These are phyloP conservation scores for Archocentrus centrarchus DNA, from an alignment of 2,113 vertebrate species.

Conservation along the genomic window DNA sequence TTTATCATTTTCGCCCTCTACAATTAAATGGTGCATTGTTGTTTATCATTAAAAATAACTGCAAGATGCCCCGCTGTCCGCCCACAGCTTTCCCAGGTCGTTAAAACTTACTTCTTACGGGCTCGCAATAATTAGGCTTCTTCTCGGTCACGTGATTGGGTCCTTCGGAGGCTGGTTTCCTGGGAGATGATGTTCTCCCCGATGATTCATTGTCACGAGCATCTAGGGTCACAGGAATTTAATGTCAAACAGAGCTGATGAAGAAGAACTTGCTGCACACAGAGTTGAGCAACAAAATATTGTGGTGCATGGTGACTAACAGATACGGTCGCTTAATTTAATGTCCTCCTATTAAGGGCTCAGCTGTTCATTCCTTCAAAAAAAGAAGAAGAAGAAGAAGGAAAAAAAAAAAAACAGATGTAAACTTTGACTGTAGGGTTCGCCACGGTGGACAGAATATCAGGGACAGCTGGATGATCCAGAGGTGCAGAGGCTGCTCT, in stretches of 20 bases:
- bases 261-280: neutral
- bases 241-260: constrained; percentile 17
- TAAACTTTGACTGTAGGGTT: constrained; percentile 42
- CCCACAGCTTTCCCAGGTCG: constrained; percentile 44
- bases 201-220: constrained; percentile 76
- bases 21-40: constrained; percentile 52
- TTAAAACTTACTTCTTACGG: constrained; percentile 91
- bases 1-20: constrained; percentile 11
- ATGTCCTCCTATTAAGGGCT: constrained; percentile 22
- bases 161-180: constrained; percentile 76
- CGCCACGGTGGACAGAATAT: constrained; percentile 39
- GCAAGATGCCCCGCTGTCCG: constrained; percentile 39
- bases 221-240: constrained; percentile 79
- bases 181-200: constrained; percentile 75
- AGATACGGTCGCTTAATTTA: constrained; percentile 10
- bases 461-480: constrained; percentile 26
- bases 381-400: too few relatives aligned
- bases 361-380: constrained; percentile 26
- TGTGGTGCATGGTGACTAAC: neutral
- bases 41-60: constrained; percentile 52
- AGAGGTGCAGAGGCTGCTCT: constrained; percentile 12
- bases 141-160: constrained; percentile 78
- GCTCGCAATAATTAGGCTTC: constrained; percentile 79
- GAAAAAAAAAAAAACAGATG: constrained; percentile 9
- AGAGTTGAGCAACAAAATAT: neutral